These are phyloP conservation scores for Agrotis clavis DNA, from an alignment of 2,888 invertebrate genomes.

Conservation along the genomic window DNA sequence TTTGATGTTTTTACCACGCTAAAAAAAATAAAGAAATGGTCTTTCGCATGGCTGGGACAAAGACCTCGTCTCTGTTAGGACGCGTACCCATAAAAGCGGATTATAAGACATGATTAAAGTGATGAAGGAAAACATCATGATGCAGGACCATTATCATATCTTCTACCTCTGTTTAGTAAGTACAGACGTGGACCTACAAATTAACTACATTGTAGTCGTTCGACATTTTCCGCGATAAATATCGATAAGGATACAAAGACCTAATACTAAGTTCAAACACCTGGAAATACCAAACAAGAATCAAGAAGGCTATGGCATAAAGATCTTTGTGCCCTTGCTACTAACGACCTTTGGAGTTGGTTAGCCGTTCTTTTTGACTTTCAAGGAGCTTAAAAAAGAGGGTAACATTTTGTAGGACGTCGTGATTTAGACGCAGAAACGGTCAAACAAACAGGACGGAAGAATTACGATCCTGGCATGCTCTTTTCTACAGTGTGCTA, in stretches of 20 bases:
- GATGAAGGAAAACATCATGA: too few relatives aligned
- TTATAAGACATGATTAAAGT: too few relatives aligned
- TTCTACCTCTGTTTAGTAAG: too few relatives aligned
- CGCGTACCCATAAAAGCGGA: too few relatives aligned
- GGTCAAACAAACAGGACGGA: too few relatives aligned
- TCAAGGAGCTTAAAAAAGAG: background rate
- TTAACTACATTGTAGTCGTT: background rate
- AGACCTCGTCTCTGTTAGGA: too few relatives aligned
- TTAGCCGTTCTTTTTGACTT: background rate
- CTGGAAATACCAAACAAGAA: constrained; percentile 13
- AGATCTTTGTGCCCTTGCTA: constrained; percentile 16
- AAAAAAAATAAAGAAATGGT: too few relatives aligned
- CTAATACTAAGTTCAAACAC: constrained; percentile 29
- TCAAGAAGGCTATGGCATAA: constrained; percentile 1
- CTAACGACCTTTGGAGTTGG: constrained; percentile 22
- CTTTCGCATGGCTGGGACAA: too few relatives aligned
- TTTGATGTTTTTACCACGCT: too few relatives aligned
- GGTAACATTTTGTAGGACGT: background rate
- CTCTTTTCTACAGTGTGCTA: too few relatives aligned
- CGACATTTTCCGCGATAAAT: constrained; percentile 20
- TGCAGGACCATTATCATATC: too few relatives aligned
- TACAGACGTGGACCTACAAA: background rate
- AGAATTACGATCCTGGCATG: too few relatives aligned
- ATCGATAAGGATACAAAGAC: constrained; percentile 28
- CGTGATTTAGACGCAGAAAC: background rate